Evolutionary conservation across 2,113 vertebrate genomes (phyloP), one percentile per base, ranked within the genome.

Genomic region (Nansenia antarctica): DNA sequence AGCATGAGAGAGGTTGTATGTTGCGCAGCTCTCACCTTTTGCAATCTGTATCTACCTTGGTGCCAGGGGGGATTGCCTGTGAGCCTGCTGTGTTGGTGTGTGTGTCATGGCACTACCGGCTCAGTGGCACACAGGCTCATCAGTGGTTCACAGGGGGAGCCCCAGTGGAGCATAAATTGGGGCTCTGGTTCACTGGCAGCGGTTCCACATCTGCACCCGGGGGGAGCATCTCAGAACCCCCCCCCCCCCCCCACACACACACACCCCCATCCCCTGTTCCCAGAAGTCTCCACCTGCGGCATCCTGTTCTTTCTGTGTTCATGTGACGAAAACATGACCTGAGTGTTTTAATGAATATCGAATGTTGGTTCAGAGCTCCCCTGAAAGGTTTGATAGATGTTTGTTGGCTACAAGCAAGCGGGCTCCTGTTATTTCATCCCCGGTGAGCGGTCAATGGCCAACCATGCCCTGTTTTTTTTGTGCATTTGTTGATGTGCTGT

Each of bases 71-170:
- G 62, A 70, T 49, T 49, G 45, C 76, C 78, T 73, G 59, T 71
- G 80, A 87, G 82, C 71, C 80, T 77, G 67, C 65, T 72, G 69
- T 52, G 64, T 72, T 78, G 73, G 80, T 74, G 62, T 76, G 62
- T 76, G 67, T 83, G 85, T 73, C 76, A 81, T 79, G 79, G 71
- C 65, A 69, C 73, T 83, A 73, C 81, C 72, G 69, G 77, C 73
- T 78, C 74, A 68, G 62, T 79, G 75, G 73, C 78, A 79, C 81
- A 77, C 65, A 31, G 67, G 79, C 59, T 83, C 71, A 65, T 65
- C 54, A 66, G 68, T 55, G 37, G 73, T 47, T 74, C 62, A 18
- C n/a, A 53, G 61, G 29, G 49, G 42, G 72, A 69, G 30, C 66
- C 66, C 15, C 39, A 29, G 70, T 62, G 78, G 77, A 65, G 24